phyloP scores from a whole-genome alignment of 2,113 vertebrate species.

The Proteles cristata region DNA sequence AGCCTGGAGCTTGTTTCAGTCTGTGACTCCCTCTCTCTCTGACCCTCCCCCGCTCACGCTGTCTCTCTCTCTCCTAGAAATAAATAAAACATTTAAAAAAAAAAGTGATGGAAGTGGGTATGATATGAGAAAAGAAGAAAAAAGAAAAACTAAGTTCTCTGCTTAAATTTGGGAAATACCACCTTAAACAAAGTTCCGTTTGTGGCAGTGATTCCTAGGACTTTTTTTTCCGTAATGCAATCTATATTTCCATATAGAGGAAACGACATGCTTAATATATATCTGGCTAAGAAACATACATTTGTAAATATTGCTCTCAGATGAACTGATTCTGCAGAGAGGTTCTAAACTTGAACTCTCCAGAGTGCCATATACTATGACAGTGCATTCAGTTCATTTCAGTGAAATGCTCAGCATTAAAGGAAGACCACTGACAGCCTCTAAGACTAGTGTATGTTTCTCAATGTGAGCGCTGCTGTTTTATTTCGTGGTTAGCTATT shows the following conservation, averaged over 20 bases:
- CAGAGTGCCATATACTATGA: background rate
- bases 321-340: background rate
- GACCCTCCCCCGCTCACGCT: too few species aligned
- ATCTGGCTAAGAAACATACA: background rate
- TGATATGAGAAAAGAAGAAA: background rate
- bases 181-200: background rate
- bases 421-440: background rate
- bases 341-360: background rate
- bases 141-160: background rate
- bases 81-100: too few species aligned
- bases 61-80: too few species aligned
- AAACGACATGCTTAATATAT: background rate
- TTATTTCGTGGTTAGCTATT: background rate
- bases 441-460: background rate
- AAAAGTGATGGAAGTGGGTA: background rate
- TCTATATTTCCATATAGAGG: background rate
- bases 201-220: background rate
- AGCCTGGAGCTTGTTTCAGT: too few species aligned
- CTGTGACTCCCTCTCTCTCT: too few species aligned
- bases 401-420: background rate
- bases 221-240: background rate
- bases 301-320: conserved; percentile 9
- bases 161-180: background rate
- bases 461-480: background rate
- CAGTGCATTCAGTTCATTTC: background rate